A percentile compares a stretch with the other conserved stretches of the same genome.
phyloP scores from a whole-genome alignment of 2,888 invertebrate species.

The Orthosia gothica region DNA sequence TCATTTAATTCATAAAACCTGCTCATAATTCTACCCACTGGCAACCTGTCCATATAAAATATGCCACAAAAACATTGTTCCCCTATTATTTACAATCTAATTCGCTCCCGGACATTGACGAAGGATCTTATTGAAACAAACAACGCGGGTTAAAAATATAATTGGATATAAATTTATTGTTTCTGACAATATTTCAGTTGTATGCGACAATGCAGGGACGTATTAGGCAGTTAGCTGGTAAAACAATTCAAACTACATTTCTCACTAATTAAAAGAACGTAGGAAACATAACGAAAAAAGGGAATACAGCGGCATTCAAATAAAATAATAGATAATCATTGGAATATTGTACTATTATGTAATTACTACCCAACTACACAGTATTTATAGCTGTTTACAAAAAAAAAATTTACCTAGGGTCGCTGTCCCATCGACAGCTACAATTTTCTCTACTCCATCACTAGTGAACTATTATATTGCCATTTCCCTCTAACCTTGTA shows the following conservation, averaged over 20 bases:
- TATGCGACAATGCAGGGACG: constrained; percentile 45
- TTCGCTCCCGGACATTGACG: constrained; percentile 47
- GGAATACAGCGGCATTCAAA: too few species aligned
- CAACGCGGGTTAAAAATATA: constrained; percentile 40
- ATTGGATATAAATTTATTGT: constrained; percentile 61
- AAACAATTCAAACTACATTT: background rate
- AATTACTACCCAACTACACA: too few species aligned
- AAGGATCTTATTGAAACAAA: constrained; percentile 50
- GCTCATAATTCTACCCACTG: too few species aligned
- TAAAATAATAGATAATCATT: too few species aligned
- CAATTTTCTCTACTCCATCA: too few species aligned
- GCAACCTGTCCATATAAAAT: constrained; percentile 7
- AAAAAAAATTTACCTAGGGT: too few species aligned
- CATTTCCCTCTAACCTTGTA: too few species aligned
- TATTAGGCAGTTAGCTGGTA: constrained; percentile 1
- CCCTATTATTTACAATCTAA: constrained; percentile 49
- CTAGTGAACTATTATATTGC: too few species aligned
- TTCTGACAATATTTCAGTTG: constrained; percentile 56
- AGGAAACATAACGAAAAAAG: background rate
- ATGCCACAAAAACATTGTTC: constrained; percentile 7
- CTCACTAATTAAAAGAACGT: background rate
- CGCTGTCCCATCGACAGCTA: too few species aligned
- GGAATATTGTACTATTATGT: too few species aligned
- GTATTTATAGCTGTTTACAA: too few species aligned
- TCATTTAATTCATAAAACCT: constrained; percentile 4